A percentile compares a stretch with the other conserved stretches of the same genome.
These are phyloP conservation scores for Ciconia nigra DNA, from an alignment of 2,797 vertebrate genomes.

Conservation along the genomic window DNA sequence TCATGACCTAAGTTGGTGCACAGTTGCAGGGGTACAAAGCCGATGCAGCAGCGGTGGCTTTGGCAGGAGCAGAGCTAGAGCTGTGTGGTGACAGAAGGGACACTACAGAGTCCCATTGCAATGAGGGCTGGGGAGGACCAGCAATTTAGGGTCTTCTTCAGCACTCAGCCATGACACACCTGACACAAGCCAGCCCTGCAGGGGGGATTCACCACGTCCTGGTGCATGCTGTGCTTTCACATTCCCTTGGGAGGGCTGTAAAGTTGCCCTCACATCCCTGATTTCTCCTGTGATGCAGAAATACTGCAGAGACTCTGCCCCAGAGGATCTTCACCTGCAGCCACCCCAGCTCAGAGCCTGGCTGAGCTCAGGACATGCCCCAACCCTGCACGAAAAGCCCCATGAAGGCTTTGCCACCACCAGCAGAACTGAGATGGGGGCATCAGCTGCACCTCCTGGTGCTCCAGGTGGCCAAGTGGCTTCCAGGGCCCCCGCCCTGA, in stretches of 20 bases:
- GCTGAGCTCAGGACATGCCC: not conserved
- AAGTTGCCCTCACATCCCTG: not conserved
- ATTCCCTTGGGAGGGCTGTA: not conserved
- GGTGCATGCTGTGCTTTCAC: not conserved
- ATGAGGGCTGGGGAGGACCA: not conserved
- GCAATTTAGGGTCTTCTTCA: not conserved
- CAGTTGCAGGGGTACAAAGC: not conserved
- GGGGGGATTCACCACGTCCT: not conserved
- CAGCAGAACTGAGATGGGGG: not conserved
- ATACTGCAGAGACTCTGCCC: not conserved
- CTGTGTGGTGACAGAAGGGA: not conserved
- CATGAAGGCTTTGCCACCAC: not conserved
- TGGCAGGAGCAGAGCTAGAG: not conserved
- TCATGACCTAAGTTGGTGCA: not conserved
- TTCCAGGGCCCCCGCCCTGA: not conserved
- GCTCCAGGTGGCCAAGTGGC: not conserved
- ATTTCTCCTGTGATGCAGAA: not conserved
- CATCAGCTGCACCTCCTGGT: not conserved
- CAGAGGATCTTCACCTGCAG: not conserved
- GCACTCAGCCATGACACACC: not conserved
- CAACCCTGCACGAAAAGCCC: accelerated
- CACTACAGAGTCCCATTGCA: not conserved
- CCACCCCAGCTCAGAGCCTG: not conserved
- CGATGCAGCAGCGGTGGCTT: not conserved
- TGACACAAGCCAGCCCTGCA: not conserved